Base-by-base conservation (phyloP, 2,797 vertebrate species). In the Hoplostethus atlanticus region DNA sequence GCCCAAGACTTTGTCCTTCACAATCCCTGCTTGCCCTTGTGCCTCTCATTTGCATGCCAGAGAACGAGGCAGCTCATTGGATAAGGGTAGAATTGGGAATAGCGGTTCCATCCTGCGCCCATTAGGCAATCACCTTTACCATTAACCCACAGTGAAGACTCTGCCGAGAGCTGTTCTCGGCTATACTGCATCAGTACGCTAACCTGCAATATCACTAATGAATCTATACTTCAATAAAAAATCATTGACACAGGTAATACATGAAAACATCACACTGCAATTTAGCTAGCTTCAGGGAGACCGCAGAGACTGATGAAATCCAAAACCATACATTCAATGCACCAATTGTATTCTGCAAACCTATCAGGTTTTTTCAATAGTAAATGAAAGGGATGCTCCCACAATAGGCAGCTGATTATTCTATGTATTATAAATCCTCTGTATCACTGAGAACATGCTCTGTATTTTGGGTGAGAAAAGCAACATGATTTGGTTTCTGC, bases 1-100 rank as follows among this genome's bases (percentile, higher is more conserved):
- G 80, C 70, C 70, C 71, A 71, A 77, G 59, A 77, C 56, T 38
- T 5, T 61, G 84, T 84, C 89, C 85, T 91, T 89, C 77, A 73
- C 68, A 15, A 47, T 77, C 69, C 73, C 65, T 53, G 63, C 67
- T 82, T 73, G 76, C 69, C 90, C 84, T 86, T 88, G 77, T 48
- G 52, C 61, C 53, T 70, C 48, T 83, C 21, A 84, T 90, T 87
- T 87, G 73, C 81, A 83, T 81, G 64, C 3, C 21, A 63, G 57
- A 62, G 79, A 80, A 42, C 1, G 4, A 48, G 68, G 73, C 44
- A 64, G 74, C 68, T 77, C 63, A 86, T 79, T 84, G 84, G 80
- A 53, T 76, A 63, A 68, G 31, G 60, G 62, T 68, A 52, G 61
- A 79, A 73, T 66, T 81, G 40, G 74, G 69, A 77, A 64, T 78